Conservation (phyloP, 2,888 invertebrate genomes). For the Corbicula japonica region DNA sequence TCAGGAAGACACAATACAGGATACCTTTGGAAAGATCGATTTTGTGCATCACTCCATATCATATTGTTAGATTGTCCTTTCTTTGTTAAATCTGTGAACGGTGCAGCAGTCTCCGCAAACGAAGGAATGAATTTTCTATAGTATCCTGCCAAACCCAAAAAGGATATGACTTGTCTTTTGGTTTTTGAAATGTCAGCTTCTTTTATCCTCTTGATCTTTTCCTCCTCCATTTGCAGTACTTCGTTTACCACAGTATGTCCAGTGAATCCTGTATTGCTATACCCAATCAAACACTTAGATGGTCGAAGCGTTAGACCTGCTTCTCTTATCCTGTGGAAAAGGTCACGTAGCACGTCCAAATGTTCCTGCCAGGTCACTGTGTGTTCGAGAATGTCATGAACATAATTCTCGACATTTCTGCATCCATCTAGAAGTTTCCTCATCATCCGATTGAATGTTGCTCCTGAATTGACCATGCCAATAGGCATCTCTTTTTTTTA, state of each 20-base stretch:
- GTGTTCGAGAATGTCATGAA: slow-evolving; percentile 41
- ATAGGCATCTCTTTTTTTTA: slow-evolving; percentile 49
- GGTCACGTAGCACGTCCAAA: slow-evolving; percentile 17
- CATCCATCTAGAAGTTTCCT: slow-evolving; percentile 36
- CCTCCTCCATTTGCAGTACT: slow-evolving; percentile 9
- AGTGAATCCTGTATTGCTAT: slow-evolving; percentile 15
- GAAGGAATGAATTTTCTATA: slow-evolving; percentile 43
- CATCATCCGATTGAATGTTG: slow-evolving; percentile 18
- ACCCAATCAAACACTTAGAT: slow-evolving; percentile 36
- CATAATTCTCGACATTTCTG: slow-evolving; percentile 25
- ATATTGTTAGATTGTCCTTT: slow-evolving; percentile 51
- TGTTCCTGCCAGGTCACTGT: slow-evolving; percentile 42
- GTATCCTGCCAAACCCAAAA: slow-evolving; percentile 43
- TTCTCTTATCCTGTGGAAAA: slow-evolving; percentile 26
- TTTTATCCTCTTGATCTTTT: slow-evolving; percentile 23
- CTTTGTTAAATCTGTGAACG: slow-evolving; percentile 38
- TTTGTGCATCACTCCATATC: slow-evolving; percentile 43
- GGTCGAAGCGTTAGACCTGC: slow-evolving; percentile 40
- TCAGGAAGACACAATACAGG: background rate
- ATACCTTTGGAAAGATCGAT: slow-evolving; percentile 38
- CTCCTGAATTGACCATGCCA: slow-evolving; percentile 29
- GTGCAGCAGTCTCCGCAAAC: slow-evolving; percentile 37
- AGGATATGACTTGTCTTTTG: slow-evolving; percentile 24
- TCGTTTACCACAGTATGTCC: slow-evolving; percentile 40
- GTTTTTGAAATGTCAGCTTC: slow-evolving; percentile 5